phyloP scores from a whole-genome alignment of 2,113 vertebrate genomes.

The Rhinolophus ferrumequinum region DNA sequence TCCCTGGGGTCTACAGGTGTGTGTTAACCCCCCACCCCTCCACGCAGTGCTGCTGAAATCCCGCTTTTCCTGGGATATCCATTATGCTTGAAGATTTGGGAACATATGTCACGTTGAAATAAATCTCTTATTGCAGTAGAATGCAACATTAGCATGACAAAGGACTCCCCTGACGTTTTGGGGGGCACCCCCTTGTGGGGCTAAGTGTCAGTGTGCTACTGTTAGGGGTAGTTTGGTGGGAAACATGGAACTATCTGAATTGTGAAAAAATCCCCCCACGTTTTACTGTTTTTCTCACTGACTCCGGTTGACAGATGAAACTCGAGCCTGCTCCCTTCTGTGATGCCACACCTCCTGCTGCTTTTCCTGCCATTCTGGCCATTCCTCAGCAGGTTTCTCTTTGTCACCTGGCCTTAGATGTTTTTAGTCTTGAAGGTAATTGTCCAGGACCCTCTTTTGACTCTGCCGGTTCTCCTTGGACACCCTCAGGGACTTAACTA shows the following conservation, averaged over 20 bases:
- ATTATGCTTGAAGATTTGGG: neutral
- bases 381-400: neutral
- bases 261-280: neutral
- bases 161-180: neutral
- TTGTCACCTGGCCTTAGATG: neutral
- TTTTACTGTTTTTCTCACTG: neutral
- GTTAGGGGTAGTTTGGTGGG: neutral
- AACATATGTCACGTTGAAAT: neutral
- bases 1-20: constrained; percentile 6
- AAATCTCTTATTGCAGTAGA: neutral
- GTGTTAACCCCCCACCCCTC: neutral
- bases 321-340: neutral
- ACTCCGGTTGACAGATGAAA: neutral
- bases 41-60: neutral
- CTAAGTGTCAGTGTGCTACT: neutral
- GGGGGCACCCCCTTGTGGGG: neutral
- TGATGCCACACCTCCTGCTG: neutral
- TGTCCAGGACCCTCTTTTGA: neutral
- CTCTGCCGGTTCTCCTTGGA: neutral
- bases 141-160: neutral
- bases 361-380: neutral
- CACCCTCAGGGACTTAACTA: neutral
- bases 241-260: neutral
- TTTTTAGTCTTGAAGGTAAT: neutral
- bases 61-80: neutral